Evolutionary conservation across 2,888 invertebrate genomes (phyloP), one percentile per base, ranked within the genome.

Genomic region (Lasioglossum malachurum): DNA sequence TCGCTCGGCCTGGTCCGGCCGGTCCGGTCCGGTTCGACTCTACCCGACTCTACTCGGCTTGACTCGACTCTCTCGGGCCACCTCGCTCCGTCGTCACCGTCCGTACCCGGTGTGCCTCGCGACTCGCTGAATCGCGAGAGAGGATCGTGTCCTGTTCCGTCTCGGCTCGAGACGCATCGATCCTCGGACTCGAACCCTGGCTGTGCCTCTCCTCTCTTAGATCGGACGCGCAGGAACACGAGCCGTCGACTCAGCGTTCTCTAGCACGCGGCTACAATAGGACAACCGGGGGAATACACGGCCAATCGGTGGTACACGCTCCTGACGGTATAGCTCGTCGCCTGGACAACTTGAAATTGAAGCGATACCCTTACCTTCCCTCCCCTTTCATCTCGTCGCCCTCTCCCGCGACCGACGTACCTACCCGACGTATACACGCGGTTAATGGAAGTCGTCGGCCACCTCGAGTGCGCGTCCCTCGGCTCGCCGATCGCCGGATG

Each of bases 101-200:
- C 12, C 12, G 14, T 27, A n/a, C 27, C 27, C 60, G 60, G 27
- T 27, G 14, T 16, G 27, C 27, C 27, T 60, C 60, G 27, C 60
- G 60, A 27, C 60, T 60, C 60, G 71, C 57, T 60, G 71, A 60
- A 44, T 49, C 49, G 53, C 67, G 31, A 44, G 60, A 64, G 60
- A 64, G 60, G 23, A 80, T 80, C 72, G 38, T 67, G 38, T 80
- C 53, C 71, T 27, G 49, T 23, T 53, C 23, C 31, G 72, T 41
- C 49, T 4, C 41, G 16, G 53, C 53, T 46, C 53, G 53, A 77
- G 81, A 69, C 60, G 78, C 81, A 88, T 90, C 79, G 88, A 88
- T 88, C 75, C 84, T 19, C 69, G 35, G 16, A 14, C 38, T 35
- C 73, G 23, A 38, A 10, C 10, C n/a, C 60, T n/a, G n/a, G 53